Percentiles rank a stretch among this genome's conserved stretches.
Evolutionary conservation across 2,113 vertebrate species (phyloP).

Genomic region (Boleophthalmus pectinirostris): DNA sequence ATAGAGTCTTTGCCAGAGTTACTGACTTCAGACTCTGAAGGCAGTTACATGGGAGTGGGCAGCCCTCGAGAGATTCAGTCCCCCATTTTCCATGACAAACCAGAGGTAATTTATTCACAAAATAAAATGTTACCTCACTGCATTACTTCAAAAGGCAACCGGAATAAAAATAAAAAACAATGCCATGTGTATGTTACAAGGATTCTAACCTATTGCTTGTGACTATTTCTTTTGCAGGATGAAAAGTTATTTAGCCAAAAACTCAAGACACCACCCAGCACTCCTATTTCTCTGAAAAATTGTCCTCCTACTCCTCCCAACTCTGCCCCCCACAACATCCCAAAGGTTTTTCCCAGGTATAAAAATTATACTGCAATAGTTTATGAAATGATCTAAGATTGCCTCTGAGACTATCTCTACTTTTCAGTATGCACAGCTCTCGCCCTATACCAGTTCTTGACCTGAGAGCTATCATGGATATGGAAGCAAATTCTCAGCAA

Average conservation of each 20-base stretch:
- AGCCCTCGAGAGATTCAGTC: constrained; percentile 92
- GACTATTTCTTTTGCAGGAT: constrained; percentile 55
- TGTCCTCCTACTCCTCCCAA: constrained; percentile 61
- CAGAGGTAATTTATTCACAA: constrained; percentile 73
- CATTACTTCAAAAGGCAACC: neutral
- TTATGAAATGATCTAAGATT: neutral
- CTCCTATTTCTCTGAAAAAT: constrained; percentile 74
- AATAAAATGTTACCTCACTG: neutral
- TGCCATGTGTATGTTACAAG: neutral
- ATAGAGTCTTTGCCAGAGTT: constrained; percentile 92
- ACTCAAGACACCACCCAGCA: constrained; percentile 68
- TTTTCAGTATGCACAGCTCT: constrained; percentile 68
- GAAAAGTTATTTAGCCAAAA: constrained; percentile 70
- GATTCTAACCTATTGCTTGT: neutral
- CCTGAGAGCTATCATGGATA: constrained; percentile 95
- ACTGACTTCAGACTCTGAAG: constrained; percentile 93
- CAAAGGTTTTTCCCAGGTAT: constrained; percentile 62
- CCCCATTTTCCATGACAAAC: constrained; percentile 83
- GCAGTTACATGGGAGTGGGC: constrained; percentile 86
- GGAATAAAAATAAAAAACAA: neutral
- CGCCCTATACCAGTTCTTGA: constrained; percentile 85
- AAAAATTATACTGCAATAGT: constrained; percentile 5
- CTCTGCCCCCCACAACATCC: constrained; percentile 81
- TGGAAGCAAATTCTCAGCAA: constrained; percentile 86
- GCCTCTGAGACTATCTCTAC: neutral